Evolutionary conservation across 2,888 invertebrate species (phyloP), one percentile per base, ranked within the genome.

Genomic region (Thereva unica): DNA sequence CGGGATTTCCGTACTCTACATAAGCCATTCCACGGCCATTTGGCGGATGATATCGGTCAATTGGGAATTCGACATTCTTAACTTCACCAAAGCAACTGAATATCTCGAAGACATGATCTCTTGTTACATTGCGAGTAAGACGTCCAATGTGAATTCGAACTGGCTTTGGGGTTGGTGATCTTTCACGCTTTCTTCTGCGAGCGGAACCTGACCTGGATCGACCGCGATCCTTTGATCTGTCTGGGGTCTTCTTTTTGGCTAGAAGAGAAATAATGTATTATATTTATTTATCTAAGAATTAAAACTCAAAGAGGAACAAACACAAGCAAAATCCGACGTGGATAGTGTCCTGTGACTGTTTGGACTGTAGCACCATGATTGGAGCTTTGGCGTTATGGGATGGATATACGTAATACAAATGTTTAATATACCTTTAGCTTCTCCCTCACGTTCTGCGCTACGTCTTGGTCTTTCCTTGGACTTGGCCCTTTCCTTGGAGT

Each of bases 11-110:
- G 81, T 92, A 99, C 76, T 99, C 98, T 2, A 99, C 92, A 79
- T 97, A 98, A 8, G 95, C 96, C 80, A 93, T 93, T 1, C 97
- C 96, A 38, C 93, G 87, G n/a, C 93, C 92, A 73, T 93, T 87
- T 76, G 92, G 90, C 0, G 90, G 88, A 80, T 98, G 97, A 65
- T 90, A 83, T 71, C 96, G 88, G 76, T 98, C 97, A 70, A 87
- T 85, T 0, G 94, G 93, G 77, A 95, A 92, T 76, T 98, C 97
- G 0, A 97, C 89, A 75, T 86, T 84, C 80, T 95, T 95, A 1
- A 98, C 89, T 63, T 85, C 85, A 9, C 94, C 94, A 75, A 93
- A 94, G 6, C 89, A 88, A n/a, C 91, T 87, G 78, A 97, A 97
- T 75, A 97, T 96, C 81, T 97, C 96, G 71, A 87, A 82, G 50